Percentiles rank a stretch among this genome's conserved stretches.
phyloP scores from a whole-genome alignment of 1,140 invertebrate genomes.

The Mya arenaria region DNA sequence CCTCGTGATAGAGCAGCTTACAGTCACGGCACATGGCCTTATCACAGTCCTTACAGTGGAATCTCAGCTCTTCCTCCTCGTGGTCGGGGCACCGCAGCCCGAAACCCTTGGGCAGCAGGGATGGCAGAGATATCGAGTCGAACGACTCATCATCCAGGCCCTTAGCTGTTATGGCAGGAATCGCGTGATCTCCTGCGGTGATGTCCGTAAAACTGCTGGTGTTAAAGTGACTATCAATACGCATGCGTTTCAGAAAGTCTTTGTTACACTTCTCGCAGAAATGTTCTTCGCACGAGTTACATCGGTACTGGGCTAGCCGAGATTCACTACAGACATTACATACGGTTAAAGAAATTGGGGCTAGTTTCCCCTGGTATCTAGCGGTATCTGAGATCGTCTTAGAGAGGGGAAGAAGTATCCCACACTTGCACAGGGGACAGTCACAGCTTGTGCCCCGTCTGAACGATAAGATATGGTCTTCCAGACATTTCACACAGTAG shows the following conservation, averaged over 20 bases:
- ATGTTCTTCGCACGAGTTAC: constrained; percentile 38
- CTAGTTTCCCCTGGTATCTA: neutral
- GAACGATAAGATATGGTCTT: constrained; percentile 42
- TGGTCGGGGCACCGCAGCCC: constrained; percentile 41
- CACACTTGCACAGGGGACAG: constrained; percentile 46
- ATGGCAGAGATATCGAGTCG: constrained; percentile 41
- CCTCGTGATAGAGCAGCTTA: constrained; percentile 41
- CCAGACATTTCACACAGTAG: constrained; percentile 37
- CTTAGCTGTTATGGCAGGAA: constrained; percentile 17
- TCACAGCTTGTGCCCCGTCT: constrained; percentile 44
- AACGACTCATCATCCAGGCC: constrained; percentile 39
- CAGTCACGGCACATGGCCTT: constrained; percentile 38
- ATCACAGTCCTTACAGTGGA: constrained; percentile 47
- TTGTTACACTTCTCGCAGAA: constrained; percentile 51
- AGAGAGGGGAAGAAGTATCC: constrained; percentile 32
- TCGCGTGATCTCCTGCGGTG: constrained; percentile 26
- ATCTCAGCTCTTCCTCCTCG: constrained; percentile 47
- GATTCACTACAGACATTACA: constrained; percentile 28
- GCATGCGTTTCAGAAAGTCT: constrained; percentile 47
- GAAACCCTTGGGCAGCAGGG: constrained; percentile 37
- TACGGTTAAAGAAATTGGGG: constrained; percentile 14
- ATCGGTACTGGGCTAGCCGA: constrained; percentile 38
- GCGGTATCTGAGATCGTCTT: neutral
- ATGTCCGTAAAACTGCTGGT: constrained; percentile 16
- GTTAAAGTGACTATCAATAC: constrained; percentile 30